These are phyloP conservation scores for Dermolepida albohirtum DNA, from an alignment of 2,888 invertebrate genomes.

Conservation along the genomic window DNA sequence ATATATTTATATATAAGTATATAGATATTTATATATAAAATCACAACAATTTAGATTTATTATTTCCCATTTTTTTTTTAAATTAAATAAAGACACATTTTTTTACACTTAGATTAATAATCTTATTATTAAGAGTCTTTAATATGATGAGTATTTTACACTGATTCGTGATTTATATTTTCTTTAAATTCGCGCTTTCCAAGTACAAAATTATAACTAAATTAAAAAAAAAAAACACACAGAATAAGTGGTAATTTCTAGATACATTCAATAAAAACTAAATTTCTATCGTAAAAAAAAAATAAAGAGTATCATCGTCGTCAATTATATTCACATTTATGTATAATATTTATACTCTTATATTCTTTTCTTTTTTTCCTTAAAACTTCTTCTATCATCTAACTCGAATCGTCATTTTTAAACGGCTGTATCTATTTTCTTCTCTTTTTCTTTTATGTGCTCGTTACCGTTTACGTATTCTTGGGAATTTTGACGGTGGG, in stretches of 20 bases:
- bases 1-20: constrained; percentile 32
- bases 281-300: too few relatives aligned
- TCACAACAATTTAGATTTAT: constrained; percentile 34
- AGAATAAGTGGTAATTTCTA: not conserved
- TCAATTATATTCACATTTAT: constrained; percentile 17
- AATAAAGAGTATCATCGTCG: not conserved
- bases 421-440: constrained; percentile 72
- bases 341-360: constrained; percentile 3
- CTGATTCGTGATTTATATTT: constrained; percentile 15
- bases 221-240: not conserved
- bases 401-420: constrained; percentile 57
- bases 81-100: constrained; percentile 5
- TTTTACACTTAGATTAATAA: constrained; percentile 13
- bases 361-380: constrained; percentile 2
- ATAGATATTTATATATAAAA: constrained; percentile 31
- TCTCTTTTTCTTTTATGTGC: constrained; percentile 69
- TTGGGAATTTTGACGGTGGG: constrained; percentile 68
- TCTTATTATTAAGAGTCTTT: constrained; percentile 14
- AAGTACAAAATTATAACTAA: not conserved
- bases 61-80: constrained; percentile 1
- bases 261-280: too few relatives aligned
- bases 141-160: constrained; percentile 25
- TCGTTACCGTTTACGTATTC: constrained; percentile 72
- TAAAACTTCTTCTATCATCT: not conserved
- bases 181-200: constrained; percentile 3